These are phyloP conservation scores for Zaprionus davidi DNA, from an alignment of 1,140 invertebrate genomes.

Conservation along the genomic window DNA sequence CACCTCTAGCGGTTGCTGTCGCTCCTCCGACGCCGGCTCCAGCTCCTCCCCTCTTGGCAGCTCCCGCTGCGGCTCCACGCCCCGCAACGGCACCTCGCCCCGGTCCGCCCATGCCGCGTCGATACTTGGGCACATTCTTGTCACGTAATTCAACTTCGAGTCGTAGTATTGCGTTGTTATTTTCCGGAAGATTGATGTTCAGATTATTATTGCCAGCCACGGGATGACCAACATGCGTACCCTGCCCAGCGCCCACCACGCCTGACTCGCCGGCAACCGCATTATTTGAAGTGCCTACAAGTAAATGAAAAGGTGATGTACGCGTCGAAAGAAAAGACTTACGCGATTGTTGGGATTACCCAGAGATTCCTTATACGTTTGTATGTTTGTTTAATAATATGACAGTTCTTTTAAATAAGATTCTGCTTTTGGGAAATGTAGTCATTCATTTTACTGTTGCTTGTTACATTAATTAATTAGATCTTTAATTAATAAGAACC, in stretches of 20 bases:
- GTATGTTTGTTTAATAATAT: background rate
- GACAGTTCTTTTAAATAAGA: background rate
- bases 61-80: conserved; percentile 35
- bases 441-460: background rate
- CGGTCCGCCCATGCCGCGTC: conserved; percentile 50
- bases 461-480: background rate
- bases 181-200: conserved; percentile 83
- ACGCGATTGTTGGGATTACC: background rate
- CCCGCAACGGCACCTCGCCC: conserved; percentile 45
- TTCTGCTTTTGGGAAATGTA: background rate
- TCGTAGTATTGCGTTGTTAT: conserved; percentile 83
- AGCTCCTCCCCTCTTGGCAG: conserved; percentile 15
- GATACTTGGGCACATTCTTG: conserved; percentile 84
- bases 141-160: conserved; percentile 85
- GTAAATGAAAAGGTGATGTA: conserved; percentile 65
- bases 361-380: background rate
- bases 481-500: background rate
- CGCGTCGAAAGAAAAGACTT: background rate
- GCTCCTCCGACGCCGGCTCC: background rate
- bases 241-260: conserved; percentile 19
- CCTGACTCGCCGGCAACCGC: conserved; percentile 40
- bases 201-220: conserved; percentile 81
- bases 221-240: background rate
- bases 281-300: conserved; percentile 71
- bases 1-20: conserved; percentile 6